phyloP scores from a whole-genome alignment of 2,888 invertebrate species.

The Marasmarcha lunaedactyla region DNA sequence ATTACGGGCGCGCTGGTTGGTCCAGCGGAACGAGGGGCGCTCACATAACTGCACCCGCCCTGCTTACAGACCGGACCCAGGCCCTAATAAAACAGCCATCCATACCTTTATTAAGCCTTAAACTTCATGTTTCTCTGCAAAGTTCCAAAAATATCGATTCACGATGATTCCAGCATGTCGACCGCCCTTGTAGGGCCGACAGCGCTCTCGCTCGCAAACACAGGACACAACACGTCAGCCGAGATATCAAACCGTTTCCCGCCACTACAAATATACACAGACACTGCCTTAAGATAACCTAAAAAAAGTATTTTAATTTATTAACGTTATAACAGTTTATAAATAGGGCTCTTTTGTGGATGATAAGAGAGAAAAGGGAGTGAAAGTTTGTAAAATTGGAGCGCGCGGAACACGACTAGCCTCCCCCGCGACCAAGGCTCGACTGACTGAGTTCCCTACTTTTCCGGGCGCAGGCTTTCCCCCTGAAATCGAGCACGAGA shows the following conservation, averaged over 20 bases:
- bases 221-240: slow-evolving; percentile 67
- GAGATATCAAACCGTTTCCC: slow-evolving; percentile 69
- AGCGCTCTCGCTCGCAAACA: slow-evolving; percentile 63
- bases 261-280: too few species aligned
- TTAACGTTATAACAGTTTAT: too few species aligned
- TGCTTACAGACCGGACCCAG: not conserved
- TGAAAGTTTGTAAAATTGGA: slow-evolving; percentile 51
- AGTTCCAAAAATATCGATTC: slow-evolving; percentile 69
- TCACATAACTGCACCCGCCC: not conserved
- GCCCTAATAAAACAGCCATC: slow-evolving; percentile 36
- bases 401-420: slow-evolving; percentile 34
- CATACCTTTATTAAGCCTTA: slow-evolving; percentile 61
- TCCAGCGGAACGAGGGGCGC: too few species aligned
- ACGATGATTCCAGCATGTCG: slow-evolving; percentile 67
- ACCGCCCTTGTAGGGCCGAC: slow-evolving; percentile 66
- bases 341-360: too few species aligned
- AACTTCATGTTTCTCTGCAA: slow-evolving; percentile 60
- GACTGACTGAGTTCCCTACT: slow-evolving; percentile 62
- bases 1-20: too few species aligned
- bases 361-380: slow-evolving; percentile 43
- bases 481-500: slow-evolving; percentile 59
- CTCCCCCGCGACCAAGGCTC: slow-evolving; percentile 50
- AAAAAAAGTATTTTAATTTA: too few species aligned
- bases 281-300: too few species aligned
- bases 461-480: slow-evolving; percentile 68